These are phyloP conservation scores for Lacerta viridis DNA, from an alignment of 2,797 vertebrate genomes.

Conservation along the genomic window DNA sequence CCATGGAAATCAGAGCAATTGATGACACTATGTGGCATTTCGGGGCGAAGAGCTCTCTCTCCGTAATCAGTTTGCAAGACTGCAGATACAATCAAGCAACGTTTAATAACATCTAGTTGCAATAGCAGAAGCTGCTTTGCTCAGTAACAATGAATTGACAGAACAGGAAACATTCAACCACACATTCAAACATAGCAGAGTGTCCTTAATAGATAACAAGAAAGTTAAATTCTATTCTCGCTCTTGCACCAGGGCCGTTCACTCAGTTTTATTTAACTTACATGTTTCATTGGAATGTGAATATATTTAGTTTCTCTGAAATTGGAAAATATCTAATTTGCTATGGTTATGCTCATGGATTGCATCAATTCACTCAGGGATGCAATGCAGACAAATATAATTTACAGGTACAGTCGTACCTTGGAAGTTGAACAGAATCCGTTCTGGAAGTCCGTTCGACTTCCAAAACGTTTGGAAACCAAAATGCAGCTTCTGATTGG, in stretches of 20 bases:
- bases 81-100: conserved; percentile 4
- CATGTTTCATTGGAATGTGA: conserved; percentile 21
- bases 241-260: neutral
- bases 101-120: neutral
- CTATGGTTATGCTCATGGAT: neutral
- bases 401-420: neutral
- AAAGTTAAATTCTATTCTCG: conserved; percentile 28
- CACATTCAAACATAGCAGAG: neutral
- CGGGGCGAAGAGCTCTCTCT: neutral
- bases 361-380: no score
- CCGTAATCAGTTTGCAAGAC: neutral
- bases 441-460: no score
- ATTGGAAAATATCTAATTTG: conserved; percentile 1
- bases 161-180: conserved; percentile 30
- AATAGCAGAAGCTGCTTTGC: neutral
- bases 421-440: no score
- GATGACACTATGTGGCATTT: neutral
- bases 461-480: no score
- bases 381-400: conserved; percentile 18
- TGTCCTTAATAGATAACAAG: neutral
- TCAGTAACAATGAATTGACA: neutral
- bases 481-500: no score
- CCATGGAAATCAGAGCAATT: conserved; percentile 5
- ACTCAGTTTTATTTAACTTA: neutral
- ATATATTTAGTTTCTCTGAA: conserved; percentile 43